Evolutionary conservation across 2,797 vertebrate genomes (phyloP), one percentile per base, ranked within the genome.

Genomic region (Rachycentron canadum): DNA sequence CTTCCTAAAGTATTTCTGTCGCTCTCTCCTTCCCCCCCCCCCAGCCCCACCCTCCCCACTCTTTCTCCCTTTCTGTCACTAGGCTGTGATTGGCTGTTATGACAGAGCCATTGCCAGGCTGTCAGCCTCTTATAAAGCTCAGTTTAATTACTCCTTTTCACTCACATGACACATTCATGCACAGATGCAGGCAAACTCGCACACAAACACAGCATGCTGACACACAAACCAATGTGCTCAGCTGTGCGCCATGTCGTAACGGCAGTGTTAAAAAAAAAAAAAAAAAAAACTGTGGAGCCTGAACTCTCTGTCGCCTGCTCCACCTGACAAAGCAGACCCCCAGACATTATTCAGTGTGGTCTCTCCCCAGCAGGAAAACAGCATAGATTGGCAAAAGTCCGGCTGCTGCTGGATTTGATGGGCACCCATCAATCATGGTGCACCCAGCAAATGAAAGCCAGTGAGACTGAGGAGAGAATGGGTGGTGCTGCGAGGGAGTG

Each of bases 131-230:
- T 89, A 86, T 87, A 89, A 89, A 91, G 90, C 93, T 90, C 69
- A 59, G 84, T 94, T 94, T 95, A 95, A 95, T 95, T 95, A 94
- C 92, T 90, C 90, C 94, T 93, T 95, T 95, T 94, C 92, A 93
- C 87, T 81, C 86, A 86, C 80, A 60, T 86, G 84, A 89, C 91
- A 87, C 60, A 45, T 79, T 88, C 84, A 85, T 76, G 84, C 85
- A 84, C 90, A 89, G 76, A 91, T 88, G 84, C 88, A 76, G 68
- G 76, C 84, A 85, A 76, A 85, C 73, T 25, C 28, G 16, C 69
- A 55, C 78, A 76, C 73, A 83, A 67, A 86, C 61, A 72, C 76
- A 70, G 72, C 74, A 56, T 3, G 30, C 58, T 47, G 69, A 82
- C 83, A 74, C 85, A 76, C 70, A 67, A 78, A 79, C 73, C 12